Conservation (phyloP, 2,797 vertebrate species). For the Schizopygopsis malacanthus region DNA sequence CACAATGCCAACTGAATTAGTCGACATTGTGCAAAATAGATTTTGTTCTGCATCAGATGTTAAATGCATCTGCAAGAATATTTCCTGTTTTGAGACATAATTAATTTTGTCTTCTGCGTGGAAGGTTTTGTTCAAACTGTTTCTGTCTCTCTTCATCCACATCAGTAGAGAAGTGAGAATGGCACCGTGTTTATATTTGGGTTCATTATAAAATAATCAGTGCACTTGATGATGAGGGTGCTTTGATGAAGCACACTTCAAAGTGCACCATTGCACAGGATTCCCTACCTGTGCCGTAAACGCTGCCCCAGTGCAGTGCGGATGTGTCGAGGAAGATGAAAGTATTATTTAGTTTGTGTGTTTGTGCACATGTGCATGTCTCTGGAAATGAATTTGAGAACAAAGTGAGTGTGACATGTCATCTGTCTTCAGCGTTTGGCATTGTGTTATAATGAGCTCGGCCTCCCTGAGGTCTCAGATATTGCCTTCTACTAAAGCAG, state of each 20-base stretch:
- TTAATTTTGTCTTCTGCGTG: constrained; percentile 67
- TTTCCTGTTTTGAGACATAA: constrained; percentile 56
- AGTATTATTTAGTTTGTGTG: constrained; percentile 41
- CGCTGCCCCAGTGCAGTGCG: constrained; percentile 18
- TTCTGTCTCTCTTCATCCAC: constrained; percentile 17
- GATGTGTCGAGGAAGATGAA: constrained; percentile 62
- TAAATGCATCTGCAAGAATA: constrained; percentile 50
- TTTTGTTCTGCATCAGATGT: constrained; percentile 13
- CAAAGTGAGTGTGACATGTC: constrained; percentile 69
- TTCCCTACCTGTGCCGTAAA: constrained; percentile 48
- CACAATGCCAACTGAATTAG: too few relatives aligned
- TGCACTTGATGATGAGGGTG: constrained; percentile 65
- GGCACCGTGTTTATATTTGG: constrained; percentile 72
- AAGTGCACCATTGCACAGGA: constrained; percentile 65
- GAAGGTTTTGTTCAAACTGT: constrained; percentile 61
- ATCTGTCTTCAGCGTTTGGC: constrained; percentile 74
- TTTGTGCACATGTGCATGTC: constrained; percentile 32
- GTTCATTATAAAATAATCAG: constrained; percentile 81
- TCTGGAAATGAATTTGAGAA: constrained; percentile 58
- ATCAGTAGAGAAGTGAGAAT: constrained; percentile 55
- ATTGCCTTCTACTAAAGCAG: constrained; percentile 75
- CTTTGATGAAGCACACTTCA: constrained; percentile 62
- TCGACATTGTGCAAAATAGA: background rate
- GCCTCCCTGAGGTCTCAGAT: constrained; percentile 71
- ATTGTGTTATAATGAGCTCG: constrained; percentile 74